Conservation (phyloP, 2,113 vertebrate genomes). For the Scytalopus superciliaris region DNA sequence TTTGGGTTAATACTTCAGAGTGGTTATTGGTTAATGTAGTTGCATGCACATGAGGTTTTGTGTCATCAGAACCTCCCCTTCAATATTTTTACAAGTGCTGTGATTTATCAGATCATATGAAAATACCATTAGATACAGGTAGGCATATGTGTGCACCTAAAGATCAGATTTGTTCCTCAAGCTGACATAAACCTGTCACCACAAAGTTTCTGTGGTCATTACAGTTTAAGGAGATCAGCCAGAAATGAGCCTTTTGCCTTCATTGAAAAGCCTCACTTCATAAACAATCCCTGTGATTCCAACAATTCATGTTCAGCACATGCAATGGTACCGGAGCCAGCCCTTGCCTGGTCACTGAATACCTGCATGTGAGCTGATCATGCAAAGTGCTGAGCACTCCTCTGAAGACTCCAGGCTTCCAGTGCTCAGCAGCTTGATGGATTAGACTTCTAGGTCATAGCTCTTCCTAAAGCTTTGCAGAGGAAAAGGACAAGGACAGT, state of each 20-base stretch:
- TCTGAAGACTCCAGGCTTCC: background rate
- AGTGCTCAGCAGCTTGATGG: background rate
- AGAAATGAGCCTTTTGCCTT: background rate
- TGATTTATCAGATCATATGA: conserved; percentile 34
- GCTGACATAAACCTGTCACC: background rate
- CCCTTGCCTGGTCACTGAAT: background rate
- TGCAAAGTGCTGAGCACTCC: background rate
- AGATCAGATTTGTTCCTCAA: background rate
- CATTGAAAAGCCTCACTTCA: background rate
- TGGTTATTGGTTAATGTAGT: conserved; percentile 44
- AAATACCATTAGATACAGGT: conserved; percentile 23
- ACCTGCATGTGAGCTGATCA: background rate
- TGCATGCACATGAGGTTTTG: conserved; percentile 71
- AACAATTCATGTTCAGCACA: background rate
- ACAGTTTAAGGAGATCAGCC: background rate
- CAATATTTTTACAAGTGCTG: conserved; percentile 43
- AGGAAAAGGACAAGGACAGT: background rate
- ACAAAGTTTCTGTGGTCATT: background rate
- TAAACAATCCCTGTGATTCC: background rate
- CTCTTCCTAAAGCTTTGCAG: background rate
- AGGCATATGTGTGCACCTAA: background rate
- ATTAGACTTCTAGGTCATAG: background rate
- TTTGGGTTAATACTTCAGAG: conserved; percentile 46
- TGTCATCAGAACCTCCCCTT: background rate
- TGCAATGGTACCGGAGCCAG: background rate